Conservation (phyloP, 2,888 invertebrate genomes). For the Apotomis betuletana region DNA sequence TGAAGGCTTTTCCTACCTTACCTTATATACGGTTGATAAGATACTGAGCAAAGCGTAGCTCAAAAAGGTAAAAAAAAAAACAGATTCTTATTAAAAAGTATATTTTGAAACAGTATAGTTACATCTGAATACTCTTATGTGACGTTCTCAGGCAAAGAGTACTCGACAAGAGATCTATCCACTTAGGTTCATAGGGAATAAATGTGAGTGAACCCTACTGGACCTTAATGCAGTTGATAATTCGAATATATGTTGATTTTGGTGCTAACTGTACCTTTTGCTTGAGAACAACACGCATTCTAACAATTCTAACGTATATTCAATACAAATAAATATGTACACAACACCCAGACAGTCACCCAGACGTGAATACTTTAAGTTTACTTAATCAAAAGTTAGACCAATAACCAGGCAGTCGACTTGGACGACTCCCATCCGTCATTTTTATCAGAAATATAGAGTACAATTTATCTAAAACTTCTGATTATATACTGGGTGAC, state of each 20-base stretch:
- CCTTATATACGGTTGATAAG: no score
- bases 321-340: conserved; percentile 31
- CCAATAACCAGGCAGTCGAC: conserved; percentile 1
- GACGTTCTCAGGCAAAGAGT: no score
- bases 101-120: conserved; percentile 32
- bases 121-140: neutral
- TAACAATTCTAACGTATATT: conserved; percentile 5
- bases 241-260: no score
- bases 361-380: neutral
- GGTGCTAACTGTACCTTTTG: no score
- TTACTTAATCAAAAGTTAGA: conserved; percentile 17
- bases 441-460: neutral
- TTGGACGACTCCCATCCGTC: neutral
- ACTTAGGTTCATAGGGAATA: no score
- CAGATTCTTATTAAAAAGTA: conserved; percentile 29
- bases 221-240: no score
- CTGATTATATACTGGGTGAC: no score
- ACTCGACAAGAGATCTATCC: no score
- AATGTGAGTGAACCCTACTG: no score
- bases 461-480: neutral
- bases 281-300: no score
- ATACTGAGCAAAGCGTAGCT: neutral
- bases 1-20: no score
- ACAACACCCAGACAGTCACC: conserved; percentile 10
- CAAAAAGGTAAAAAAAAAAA: neutral